Conservation (phyloP, 1,140 invertebrate genomes). For the Macrotrachela quadricornifera region DNA sequence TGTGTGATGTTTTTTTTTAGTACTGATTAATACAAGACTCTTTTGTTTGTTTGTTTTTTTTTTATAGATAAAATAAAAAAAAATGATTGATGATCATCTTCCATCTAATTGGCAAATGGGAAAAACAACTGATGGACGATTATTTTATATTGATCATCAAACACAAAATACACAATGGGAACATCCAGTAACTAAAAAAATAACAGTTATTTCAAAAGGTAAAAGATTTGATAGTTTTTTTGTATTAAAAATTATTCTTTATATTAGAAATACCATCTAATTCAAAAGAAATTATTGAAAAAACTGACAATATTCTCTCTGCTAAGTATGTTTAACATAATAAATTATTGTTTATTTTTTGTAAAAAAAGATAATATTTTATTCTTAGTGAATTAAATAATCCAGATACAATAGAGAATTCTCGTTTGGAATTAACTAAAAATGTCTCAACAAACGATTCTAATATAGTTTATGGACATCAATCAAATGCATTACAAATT, state of each 20-base stretch:
- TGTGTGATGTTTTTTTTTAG: no score
- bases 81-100: no score
- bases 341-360: no score
- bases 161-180: conserved; percentile 66
- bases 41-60: no score
- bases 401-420: conserved; percentile 36
- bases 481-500: conserved; percentile 58
- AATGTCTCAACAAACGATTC: conserved; percentile 46
- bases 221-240: conserved; percentile 9
- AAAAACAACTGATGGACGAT: no score
- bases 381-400: conserved; percentile 41
- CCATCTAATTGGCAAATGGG: no score
- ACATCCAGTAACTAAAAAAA: conserved; percentile 66
- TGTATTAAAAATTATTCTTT: no score
- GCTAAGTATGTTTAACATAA: conserved; percentile 33
- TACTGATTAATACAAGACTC: no score
- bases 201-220: conserved; percentile 57
- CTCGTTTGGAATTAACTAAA: conserved; percentile 66
- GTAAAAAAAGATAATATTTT: neutral
- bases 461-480: conserved; percentile 50
- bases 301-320: conserved; percentile 34
- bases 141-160: conserved; percentile 39
- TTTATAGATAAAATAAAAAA: no score
- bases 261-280: no score
- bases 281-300: no score